Evolutionary conservation across 2,113 vertebrate genomes (phyloP), one percentile per base, ranked within the genome.

Genomic region (Rhegmatorhina hoffmannsi): DNA sequence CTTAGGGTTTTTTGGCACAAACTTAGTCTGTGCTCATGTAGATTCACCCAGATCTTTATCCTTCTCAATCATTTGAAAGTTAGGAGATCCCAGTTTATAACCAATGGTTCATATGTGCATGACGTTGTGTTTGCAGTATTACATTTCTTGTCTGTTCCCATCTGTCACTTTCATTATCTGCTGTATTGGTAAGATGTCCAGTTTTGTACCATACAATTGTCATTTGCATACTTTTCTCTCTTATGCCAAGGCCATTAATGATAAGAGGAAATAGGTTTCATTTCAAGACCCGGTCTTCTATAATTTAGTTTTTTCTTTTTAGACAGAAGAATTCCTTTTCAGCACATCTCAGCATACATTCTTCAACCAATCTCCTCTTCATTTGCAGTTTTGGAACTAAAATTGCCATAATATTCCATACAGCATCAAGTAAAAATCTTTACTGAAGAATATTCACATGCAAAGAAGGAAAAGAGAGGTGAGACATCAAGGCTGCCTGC

Each of bases 161-260:
- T 76, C 66, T 52, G 79, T 68, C 76, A 52, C 68, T 90, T 85
- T 60, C 36, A 69, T 90, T 14, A 33, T 68, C 52, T 82, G 7
- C 38, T 31, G 10, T 76, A 59, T 26, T 74, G 63, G 12, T 66
- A 79, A 47, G 47, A 44, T 31, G 36, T 40, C 49, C 36, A 64
- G 6, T 60, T 92, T 87, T 89, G 31, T 90, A 79, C 34, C 17
- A n/a, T 31, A 28, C 13, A 76, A n/a, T 36, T 17, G 2, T 46
- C 6, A 84, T 92, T 84, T 79, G 6, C 67, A 76, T 85, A 72
- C 21, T 75, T 84, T 28, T 85, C 16, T 83, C 4, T 84, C 14
- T 82, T 83, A 43, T 74, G 53, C 31, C 44, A 80, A 90, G 31
- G 59, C 92, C 76, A 80, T 80, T 93, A 94, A 88, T 80, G 53